A percentile compares a stretch with the other conserved stretches of the same genome.
Evolutionary conservation across 2,797 vertebrate species (phyloP).

Genomic region (Dermochelys coriacea): DNA sequence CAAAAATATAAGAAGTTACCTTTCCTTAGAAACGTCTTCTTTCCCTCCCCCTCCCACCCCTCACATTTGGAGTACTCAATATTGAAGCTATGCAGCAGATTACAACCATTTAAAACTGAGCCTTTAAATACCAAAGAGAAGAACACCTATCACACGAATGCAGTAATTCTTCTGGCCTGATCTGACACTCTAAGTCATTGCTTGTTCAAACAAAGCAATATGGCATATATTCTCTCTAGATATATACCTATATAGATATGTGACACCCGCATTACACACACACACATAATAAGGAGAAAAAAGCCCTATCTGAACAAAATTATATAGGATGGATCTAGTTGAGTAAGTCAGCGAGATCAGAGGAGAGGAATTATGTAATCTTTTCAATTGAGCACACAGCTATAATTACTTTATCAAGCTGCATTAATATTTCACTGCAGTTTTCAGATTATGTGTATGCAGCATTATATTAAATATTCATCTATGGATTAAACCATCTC

Average conservation of each 20-base stretch:
- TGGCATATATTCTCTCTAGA: not conserved
- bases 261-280: rapidly evolving
- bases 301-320: not conserved
- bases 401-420: not conserved
- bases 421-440: not conserved
- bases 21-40: not conserved
- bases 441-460: not conserved
- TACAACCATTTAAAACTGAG: not conserved
- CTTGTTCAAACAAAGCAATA: constrained; percentile 14
- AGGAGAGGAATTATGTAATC: not conserved
- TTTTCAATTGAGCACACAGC: not conserved
- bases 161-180: not conserved
- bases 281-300: not conserved
- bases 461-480: rapidly evolving
- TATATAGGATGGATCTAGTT: rapidly evolving
- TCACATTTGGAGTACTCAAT: rapidly evolving
- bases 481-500: not conserved
- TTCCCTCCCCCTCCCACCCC: not conserved
- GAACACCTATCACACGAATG: not conserved
- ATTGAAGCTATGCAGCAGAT: not conserved
- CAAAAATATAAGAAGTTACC: not conserved
- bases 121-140: not conserved
- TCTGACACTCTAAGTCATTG: not conserved
- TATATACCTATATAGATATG: rapidly evolving
- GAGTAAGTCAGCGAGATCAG: rapidly evolving